phyloP scores from a whole-genome alignment of 2,797 vertebrate genomes.

The Parambassis ranga region DNA sequence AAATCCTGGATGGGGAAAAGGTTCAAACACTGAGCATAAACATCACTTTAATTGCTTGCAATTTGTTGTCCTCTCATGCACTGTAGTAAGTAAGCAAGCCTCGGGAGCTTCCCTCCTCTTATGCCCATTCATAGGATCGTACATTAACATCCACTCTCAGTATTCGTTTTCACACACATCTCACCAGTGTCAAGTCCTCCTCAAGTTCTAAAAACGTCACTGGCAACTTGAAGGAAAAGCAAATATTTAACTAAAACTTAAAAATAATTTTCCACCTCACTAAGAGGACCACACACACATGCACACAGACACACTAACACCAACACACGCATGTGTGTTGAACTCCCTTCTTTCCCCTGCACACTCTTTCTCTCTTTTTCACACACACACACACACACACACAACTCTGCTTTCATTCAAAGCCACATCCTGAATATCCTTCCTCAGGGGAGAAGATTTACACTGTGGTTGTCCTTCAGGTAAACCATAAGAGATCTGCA shows the following conservation, averaged over 20 bases:
- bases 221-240: conserved; percentile 70
- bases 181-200: conserved; percentile 36
- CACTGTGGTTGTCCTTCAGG: conserved; percentile 76
- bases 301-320: conserved; percentile 39
- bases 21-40: conserved; percentile 60
- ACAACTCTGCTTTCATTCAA: conserved; percentile 58
- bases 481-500: conserved; percentile 64
- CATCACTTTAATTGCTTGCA: conserved; percentile 26
- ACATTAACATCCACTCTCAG: conserved; percentile 10
- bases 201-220: conserved; percentile 61
- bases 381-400: conserved; percentile 28
- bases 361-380: background rate
- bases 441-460: conserved; percentile 70
- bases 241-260: conserved; percentile 77
- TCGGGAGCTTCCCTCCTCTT: background rate
- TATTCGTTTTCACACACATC: conserved; percentile 33
- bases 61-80: conserved; percentile 26
- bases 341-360: conserved; percentile 7
- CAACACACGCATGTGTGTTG: conserved; percentile 42
- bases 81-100: conserved; percentile 12
- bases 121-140: conserved; percentile 46
- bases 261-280: conserved; percentile 73
- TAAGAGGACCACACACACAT: conserved; percentile 75
- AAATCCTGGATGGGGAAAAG: conserved; percentile 52
- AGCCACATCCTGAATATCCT: conserved; percentile 76